Percentiles rank a stretch among this genome's conserved stretches.
Evolutionary conservation across 2,888 invertebrate genomes (phyloP).

Genomic region (Drosophila antonietae): DNA sequence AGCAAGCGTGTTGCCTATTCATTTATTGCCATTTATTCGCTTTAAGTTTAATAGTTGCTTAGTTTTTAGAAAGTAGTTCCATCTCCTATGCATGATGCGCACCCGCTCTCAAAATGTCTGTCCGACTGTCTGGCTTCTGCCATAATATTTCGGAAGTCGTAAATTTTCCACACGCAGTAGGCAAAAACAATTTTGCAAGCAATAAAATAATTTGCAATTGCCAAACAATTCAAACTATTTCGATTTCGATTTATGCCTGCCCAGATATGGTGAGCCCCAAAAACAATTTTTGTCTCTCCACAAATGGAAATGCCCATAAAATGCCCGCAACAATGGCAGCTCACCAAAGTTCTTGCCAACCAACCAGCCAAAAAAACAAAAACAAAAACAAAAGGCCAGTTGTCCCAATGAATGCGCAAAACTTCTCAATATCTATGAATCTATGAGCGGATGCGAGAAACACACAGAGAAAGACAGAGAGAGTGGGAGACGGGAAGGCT

Average conservation of each 20-base stretch:
- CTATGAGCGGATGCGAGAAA: conserved; percentile 14
- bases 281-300: conserved; percentile 17
- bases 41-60: conserved; percentile 49
- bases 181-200: conserved; percentile 69
- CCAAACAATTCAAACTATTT: conserved; percentile 71
- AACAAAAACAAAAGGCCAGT: conserved; percentile 53
- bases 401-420: conserved; percentile 54
- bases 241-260: conserved; percentile 54
- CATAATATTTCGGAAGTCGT: conserved; percentile 65
- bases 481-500: background rate
- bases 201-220: conserved; percentile 80
- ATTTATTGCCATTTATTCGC: conserved; percentile 55
- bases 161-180: conserved; percentile 62
- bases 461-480: conserved; percentile 21
- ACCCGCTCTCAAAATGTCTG: background rate
- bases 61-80: conserved; percentile 77
- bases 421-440: conserved; percentile 57
- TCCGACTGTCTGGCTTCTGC: background rate
- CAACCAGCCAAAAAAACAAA: too few species aligned
- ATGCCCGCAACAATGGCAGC: conserved; percentile 71
- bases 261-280: conserved; percentile 44
- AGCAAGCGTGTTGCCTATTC: conserved; percentile 39
- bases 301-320: conserved; percentile 70
- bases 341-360: conserved; percentile 10
- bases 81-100: conserved; percentile 14